These are phyloP conservation scores for Conus betulinus DNA, from an alignment of 1,140 invertebrate genomes.

Conservation along the genomic window DNA sequence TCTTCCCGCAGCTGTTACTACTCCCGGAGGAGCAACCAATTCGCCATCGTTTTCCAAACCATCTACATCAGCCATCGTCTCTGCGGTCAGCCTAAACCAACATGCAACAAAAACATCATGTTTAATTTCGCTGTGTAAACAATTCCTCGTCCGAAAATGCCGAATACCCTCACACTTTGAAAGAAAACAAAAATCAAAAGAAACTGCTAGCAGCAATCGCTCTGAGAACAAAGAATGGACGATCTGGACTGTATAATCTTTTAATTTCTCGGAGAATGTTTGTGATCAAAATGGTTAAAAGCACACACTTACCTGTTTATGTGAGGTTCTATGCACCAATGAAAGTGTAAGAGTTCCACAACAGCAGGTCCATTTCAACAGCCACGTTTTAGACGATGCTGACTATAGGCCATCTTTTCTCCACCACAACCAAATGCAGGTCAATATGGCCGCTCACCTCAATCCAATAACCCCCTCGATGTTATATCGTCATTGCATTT, in stretches of 20 bases:
- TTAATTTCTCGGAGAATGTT: background rate
- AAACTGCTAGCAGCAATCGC: background rate
- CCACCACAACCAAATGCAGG: slow-evolving; percentile 36
- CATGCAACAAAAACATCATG: too few relatives aligned
- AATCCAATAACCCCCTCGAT: background rate
- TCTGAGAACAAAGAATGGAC: slow-evolving; percentile 15
- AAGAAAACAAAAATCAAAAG: background rate
- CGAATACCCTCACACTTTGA: background rate
- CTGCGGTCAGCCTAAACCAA: background rate
- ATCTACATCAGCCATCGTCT: background rate
- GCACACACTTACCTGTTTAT: background rate
- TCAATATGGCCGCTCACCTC: slow-evolving; percentile 29
- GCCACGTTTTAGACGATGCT: slow-evolving; percentile 10
- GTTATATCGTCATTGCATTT: background rate
- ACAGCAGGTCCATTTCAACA: background rate
- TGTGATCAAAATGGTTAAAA: background rate
- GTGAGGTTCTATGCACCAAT: background rate
- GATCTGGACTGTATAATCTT: background rate
- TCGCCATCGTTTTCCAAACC: background rate
- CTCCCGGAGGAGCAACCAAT: background rate
- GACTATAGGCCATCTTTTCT: slow-evolving; percentile 14
- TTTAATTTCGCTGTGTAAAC: too few relatives aligned
- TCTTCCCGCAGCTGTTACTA: slow-evolving; percentile 19
- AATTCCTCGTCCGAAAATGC: too few relatives aligned
- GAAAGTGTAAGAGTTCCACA: background rate